Conservation (phyloP, 2,797 vertebrate species). For the Myripristis murdjan region DNA sequence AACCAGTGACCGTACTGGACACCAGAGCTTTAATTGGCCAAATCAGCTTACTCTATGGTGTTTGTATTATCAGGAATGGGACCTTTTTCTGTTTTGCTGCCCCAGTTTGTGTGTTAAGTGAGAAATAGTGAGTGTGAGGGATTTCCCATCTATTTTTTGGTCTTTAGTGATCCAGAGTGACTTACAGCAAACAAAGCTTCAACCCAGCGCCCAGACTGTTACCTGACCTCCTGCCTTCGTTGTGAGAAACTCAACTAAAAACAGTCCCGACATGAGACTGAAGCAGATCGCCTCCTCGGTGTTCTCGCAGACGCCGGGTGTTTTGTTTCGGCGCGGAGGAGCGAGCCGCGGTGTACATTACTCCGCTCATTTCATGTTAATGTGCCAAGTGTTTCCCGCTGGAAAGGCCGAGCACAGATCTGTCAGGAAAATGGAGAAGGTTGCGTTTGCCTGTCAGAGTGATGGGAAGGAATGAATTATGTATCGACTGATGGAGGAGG, state of each 20-base stretch:
- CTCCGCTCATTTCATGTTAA: conserved; percentile 26
- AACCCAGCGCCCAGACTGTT: neutral
- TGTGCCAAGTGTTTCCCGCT: conserved; percentile 23
- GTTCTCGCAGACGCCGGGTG: too few relatives aligned
- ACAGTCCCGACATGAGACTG: too few relatives aligned
- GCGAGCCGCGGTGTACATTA: neutral
- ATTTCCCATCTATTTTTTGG: too few relatives aligned
- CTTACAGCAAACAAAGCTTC: neutral
- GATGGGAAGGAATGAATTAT: conserved; percentile 78
- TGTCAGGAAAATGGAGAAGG: conserved; percentile 43
- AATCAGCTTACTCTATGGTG: too few relatives aligned
- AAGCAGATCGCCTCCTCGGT: too few relatives aligned
- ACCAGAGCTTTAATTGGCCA: too few relatives aligned
- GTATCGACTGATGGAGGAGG: conserved; percentile 67
- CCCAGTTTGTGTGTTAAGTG: too few relatives aligned
- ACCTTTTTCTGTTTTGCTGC: too few relatives aligned
- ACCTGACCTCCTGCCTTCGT: conserved; percentile 1
- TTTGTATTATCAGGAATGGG: too few relatives aligned
- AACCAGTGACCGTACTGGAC: too few relatives aligned
- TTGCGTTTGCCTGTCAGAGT: conserved; percentile 34
- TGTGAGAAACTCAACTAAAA: conserved; percentile 10
- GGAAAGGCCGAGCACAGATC: conserved; percentile 37
- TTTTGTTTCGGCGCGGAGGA: neutral
- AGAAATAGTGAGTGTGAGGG: too few relatives aligned
- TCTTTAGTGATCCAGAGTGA: too few relatives aligned